Evolutionary conservation across 2,888 invertebrate species (phyloP), one percentile per base, ranked within the genome.

Genomic region (Drymonia ruficornis): DNA sequence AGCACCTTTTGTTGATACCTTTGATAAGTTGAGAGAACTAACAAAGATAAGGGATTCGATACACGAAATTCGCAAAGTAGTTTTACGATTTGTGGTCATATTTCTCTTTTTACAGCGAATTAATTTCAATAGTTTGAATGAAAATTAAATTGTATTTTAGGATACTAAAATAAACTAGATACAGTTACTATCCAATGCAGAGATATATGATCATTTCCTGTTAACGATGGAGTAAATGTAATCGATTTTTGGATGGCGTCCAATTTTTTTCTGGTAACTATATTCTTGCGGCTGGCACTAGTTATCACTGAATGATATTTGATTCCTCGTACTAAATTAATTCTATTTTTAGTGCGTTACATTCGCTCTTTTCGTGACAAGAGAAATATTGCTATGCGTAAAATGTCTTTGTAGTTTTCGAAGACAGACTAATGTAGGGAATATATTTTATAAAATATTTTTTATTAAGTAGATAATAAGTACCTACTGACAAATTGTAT

Each of bases 241-340:
- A 90, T 89, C 86, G 89, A 89, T 90, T 84, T 80, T 86, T 91
- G 91, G 91, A 87, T 60, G 61, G 53, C 61, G 62, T 86, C 91
- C 91, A 91, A 84, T 40, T 81, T 85, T 83, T 81, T 83, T 78
- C 78, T 77, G 74, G 77, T 57, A 49, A 59, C 81, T 80, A 78
- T 81, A 76, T 83, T 83, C 81, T 76, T 74, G 75, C 79, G 79
- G 80, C 83, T 87, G 89, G 85, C 85, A 83, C 83, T 79, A 74
- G 83, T 81, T 84, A 86, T 86, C 83, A 85, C 77, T 75, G 80
- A 79, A 81, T 77, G 87, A 82, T 84, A 87, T 89, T 84, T 85
- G 88, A 89, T 89, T 83, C 84, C 74, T 72, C 76, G 72, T 82
- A 79, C 80, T 75, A 87, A 87, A 86, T 87, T 83, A 81, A 83